Base-by-base conservation (phyloP, 1,140 invertebrate genomes). In the Achatina immaculata region DNA sequence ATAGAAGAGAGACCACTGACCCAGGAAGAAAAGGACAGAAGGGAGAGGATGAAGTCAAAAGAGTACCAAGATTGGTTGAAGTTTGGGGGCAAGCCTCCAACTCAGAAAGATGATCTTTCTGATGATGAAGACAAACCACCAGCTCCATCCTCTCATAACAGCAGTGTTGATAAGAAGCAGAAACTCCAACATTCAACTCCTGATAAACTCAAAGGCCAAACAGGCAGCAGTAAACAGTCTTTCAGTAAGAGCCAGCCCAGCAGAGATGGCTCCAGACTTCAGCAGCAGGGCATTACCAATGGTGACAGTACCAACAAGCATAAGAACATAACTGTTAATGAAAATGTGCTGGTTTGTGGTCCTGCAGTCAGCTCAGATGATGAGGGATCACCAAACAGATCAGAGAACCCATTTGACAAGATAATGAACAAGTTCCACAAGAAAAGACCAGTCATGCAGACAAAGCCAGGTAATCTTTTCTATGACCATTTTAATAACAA, bases 1-100 rank as follows among this genome's bases (percentile, higher is more conserved):
- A 43, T 51, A 43, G 78, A 69, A 9, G 42, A 55, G 31, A 19
- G 78, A 34, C 78, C 78, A 1, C 24, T 80, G 16, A 80, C 78
- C 9, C 78, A 80, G n/a, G 78, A 72, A 36, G 78, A 80, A 45
- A 80, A 80, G 40, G 78, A 80, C 43, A 71, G 78, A 31, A 80
- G 34, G 62, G 78, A 51, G n/a, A 72, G 78, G 31, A 42, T 28
- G 28, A 80, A 80, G 31, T 38, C 78, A 24, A 71, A 45, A 62
- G 78, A 71, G 28, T 80, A 80, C 34, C 78, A 80, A 36, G 68
- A 71, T 28, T 80, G 78, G 78, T 45, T 80, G 31, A 80, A 72
- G 62, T 36, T 43, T 55, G 78, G 78, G 2, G 78, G 78, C 0
- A 51, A 80, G 48, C 42, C n/a, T 6, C 78, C 76, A 48, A 9